Base-by-base conservation (phyloP, 1,140 invertebrate species). In the Heliconius eleuchia region DNA sequence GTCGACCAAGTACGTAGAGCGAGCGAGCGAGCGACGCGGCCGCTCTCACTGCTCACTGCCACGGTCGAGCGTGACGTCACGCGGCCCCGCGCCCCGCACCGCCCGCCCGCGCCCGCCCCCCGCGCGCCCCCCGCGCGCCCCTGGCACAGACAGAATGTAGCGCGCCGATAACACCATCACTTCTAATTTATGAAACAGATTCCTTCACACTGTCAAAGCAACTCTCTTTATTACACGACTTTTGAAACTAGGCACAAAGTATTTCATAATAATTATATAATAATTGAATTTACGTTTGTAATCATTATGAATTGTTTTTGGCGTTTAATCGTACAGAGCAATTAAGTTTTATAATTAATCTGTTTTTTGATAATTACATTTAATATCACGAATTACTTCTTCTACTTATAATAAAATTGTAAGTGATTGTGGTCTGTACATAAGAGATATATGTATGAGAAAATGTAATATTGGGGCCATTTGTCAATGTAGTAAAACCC, bases 31-130 rank as follows among this genome's bases (percentile, higher is more conserved):
- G 84, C 89, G 90, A 90, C 91, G 89, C 91, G 89, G 86, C 87
- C 91, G 90, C 91, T 92, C 92, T 93, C 91, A 91, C 89, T 92
- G 89, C 92, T 92, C 91, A 93, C 92, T 93, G 92, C 92, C 92
- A 94, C 92, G 92, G 92, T 93, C 92, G 92, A 85, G 83, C 83
- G 92, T 93, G 92, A 94, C 92, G 92, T 94, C 91, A 94, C 89
- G 79, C 78, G 75, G 79, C 85, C 82, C 80, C 79, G 84, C 85
- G 79, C 83, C 81, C 23, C 23, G 23, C 23, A 23, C 23, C 85
- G 77, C 82, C 82, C 76, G 82, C 80, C 82, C 80, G 1, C 86
- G 55, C 88, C 85, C 83, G 77, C 23, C 23, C 23, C 23, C 23
- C 84, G 70, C 74, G 81, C 80, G 82, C 79, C 70, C 78, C 84